phyloP scores from a whole-genome alignment of 1,140 invertebrate species.

The Bradysia coprophila region DNA sequence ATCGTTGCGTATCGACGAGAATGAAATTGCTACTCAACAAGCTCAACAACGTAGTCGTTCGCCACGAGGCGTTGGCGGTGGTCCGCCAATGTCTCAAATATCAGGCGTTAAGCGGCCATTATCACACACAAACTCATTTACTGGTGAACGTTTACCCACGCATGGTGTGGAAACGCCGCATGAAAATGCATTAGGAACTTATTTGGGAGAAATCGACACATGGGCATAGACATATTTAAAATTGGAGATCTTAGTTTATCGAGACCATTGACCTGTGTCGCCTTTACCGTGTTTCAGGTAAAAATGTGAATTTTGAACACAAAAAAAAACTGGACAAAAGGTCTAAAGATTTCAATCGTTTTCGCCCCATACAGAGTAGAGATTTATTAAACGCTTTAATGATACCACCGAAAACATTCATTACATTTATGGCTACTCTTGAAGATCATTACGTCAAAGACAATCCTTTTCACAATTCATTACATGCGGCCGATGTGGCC shows the following conservation, averaged over 20 bases:
- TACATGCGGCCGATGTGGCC: slow-evolving; percentile 93
- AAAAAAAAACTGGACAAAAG: no score
- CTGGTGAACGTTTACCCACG: slow-evolving; percentile 70
- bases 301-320: no score
- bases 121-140: slow-evolving; percentile 80
- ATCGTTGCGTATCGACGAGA: slow-evolving; percentile 62
- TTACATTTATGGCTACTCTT: slow-evolving; percentile 91
- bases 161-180: slow-evolving; percentile 82
- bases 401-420: slow-evolving; percentile 83
- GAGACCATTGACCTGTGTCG: slow-evolving; percentile 80
- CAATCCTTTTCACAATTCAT: slow-evolving; percentile 95
- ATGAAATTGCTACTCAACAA: slow-evolving; percentile 32
- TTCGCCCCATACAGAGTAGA: slow-evolving; percentile 69
- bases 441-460: slow-evolving; percentile 96
- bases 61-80: slow-evolving; percentile 23
- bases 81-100: slow-evolving; percentile 77
- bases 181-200: slow-evolving; percentile 74
- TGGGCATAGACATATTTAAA: slow-evolving; percentile 97
- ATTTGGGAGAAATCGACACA: slow-evolving; percentile 71
- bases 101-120: slow-evolving; percentile 73
- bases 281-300: slow-evolving; percentile 73
- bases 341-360: background rate
- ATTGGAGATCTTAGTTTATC: slow-evolving; percentile 78
- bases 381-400: slow-evolving; percentile 83
- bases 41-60: slow-evolving; percentile 13